Evolutionary conservation across 2,113 vertebrate genomes (phyloP).

Genomic region (Pelusios castaneus): DNA sequence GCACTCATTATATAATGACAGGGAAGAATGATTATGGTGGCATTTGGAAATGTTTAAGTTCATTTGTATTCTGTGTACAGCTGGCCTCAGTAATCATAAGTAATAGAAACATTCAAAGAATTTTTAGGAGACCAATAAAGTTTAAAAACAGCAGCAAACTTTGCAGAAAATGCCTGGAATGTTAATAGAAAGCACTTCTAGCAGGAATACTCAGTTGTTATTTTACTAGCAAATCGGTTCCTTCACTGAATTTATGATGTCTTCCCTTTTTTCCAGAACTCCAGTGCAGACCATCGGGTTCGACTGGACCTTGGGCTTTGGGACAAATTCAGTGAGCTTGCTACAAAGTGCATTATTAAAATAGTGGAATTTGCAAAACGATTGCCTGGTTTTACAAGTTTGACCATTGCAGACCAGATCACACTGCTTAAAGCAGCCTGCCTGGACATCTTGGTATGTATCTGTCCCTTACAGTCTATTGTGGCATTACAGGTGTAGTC

Average conservation of each 20-base stretch:
- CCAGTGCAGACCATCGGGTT: conserved; percentile 95
- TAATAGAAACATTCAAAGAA: conserved; percentile 48
- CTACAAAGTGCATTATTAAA: conserved; percentile 99
- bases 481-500: background rate
- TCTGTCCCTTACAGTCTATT: background rate
- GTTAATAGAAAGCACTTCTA: conserved; percentile 11
- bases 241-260: conserved; percentile 28
- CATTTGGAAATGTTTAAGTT: conserved; percentile 69
- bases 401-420: conserved; percentile 96
- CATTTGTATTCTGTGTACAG: conserved; percentile 63
- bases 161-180: conserved; percentile 28
- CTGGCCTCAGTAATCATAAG: conserved; percentile 64
- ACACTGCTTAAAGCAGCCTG: conserved; percentile 95
- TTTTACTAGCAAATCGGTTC: background rate
- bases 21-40: conserved; percentile 60
- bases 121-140: conserved; percentile 45
- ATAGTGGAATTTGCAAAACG: conserved; percentile 99
- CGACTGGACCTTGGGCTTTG: conserved; percentile 96
- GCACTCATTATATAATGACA: conserved; percentile 47
- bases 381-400: conserved; percentile 94
- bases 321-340: conserved; percentile 99
- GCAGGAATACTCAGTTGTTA: background rate
- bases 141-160: conserved; percentile 41
- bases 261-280: conserved; percentile 85
- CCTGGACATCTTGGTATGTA: conserved; percentile 93